Conservation (phyloP, 1,140 invertebrate genomes). For the Mamestra configurata region DNA sequence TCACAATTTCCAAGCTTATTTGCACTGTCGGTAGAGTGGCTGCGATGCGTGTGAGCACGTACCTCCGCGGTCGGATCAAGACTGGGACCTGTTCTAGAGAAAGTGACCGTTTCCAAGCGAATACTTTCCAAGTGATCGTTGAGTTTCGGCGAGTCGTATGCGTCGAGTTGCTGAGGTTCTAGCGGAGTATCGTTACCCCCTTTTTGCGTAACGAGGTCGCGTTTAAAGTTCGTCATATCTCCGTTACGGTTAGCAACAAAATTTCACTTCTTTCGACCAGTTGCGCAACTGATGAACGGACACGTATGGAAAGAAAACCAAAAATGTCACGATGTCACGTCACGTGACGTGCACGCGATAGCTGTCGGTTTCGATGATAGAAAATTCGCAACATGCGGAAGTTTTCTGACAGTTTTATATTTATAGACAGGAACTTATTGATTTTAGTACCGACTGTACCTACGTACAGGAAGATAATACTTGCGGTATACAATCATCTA, state of each 20-base stretch:
- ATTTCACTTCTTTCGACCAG: conserved; percentile 64
- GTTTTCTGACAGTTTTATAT: no score
- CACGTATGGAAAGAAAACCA: not conserved
- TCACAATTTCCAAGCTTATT: conserved; percentile 49
- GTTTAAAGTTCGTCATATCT: conserved; percentile 66
- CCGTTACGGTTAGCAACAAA: conserved; percentile 56
- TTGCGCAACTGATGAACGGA: conserved; percentile 47
- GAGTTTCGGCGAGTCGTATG: conserved; percentile 64
- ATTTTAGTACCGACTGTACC: no score
- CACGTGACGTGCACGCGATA: not conserved
- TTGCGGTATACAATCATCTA: no score
- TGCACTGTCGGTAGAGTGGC: conserved; percentile 36
- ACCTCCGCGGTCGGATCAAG: conserved; percentile 55
- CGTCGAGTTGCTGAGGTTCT: conserved; percentile 53
- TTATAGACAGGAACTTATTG: no score
- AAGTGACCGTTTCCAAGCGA: conserved; percentile 79
- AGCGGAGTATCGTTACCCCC: conserved; percentile 75
- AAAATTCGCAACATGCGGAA: not conserved
- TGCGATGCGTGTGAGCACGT: conserved; percentile 53
- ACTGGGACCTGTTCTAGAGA: conserved; percentile 82
- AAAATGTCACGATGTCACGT: not conserved
- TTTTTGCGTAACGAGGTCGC: conserved; percentile 76
- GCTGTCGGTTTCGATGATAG: not conserved
- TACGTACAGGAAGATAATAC: no score
- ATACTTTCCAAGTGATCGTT: conserved; percentile 81